Base-by-base conservation (phyloP, 2,888 invertebrate genomes). In the Synanthedon formicaeformis region DNA sequence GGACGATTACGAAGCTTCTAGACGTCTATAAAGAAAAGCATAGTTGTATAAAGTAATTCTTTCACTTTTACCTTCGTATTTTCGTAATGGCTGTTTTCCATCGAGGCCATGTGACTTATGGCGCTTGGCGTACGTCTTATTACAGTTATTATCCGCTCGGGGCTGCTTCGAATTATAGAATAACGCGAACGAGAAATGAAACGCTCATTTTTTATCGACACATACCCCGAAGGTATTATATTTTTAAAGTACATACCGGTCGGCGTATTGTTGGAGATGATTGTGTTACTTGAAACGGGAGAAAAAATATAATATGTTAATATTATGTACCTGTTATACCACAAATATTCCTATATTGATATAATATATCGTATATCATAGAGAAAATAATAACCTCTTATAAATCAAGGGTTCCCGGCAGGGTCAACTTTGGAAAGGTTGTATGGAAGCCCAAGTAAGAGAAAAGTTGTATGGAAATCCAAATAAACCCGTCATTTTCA, bases 131-230 rank as follows among this genome's bases (percentile, higher is more conserved):
- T 63, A 62, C 62, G 63, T 67, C 69, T 81, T 79, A 82, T 82
- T 76, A 82, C 80, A 70, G 81, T 80, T 78, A 83, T 83, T 83
- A 82, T 60, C 54, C 55, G 75, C 78, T 67, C 54, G 60, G 60
- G 71, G 78, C 73, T 55, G 57, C 63, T 70, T 68, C 74, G 74
- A 77, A 77, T 77, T 78, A 74, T 71, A 73, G 71, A 74, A 78
- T 64, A 69, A 65, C 64, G 58, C 60, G 61, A 61, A 52, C 57
- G 55, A 53, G 58, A 62, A 61, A 59, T 55, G 55, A 61, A 60
- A 60, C 56, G 54, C 58, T 62, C 53, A 51, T 62, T 68, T 67
- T 67, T 66, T 65, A 65, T 61, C 57, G 56, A 58, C 56, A 57
- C 53, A 57, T 58, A 57, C 60, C 60, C 64, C 59, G 58, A 62